Base-by-base conservation (phyloP, 92 coral and sea anemone species). In the Siderastrea radians region DNA sequence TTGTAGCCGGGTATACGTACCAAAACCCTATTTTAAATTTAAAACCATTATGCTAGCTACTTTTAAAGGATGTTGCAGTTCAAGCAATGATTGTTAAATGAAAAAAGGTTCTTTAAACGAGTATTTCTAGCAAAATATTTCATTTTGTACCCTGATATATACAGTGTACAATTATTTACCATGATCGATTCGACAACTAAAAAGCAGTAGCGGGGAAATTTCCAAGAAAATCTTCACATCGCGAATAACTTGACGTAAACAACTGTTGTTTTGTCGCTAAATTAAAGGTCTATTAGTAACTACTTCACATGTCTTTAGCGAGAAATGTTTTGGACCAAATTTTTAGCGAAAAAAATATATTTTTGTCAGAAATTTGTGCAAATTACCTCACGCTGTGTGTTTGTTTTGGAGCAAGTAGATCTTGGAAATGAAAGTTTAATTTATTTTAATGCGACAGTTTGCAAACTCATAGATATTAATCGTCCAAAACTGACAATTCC, bases 301-400 rank as follows among this genome's bases (percentile, higher is more conserved):
- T 6, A 15, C 66, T 12, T 61, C 3, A 12, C 54, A 10, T 46
- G 55, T 13, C 2, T 16, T 8, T 10, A 26, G 3, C 14, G 13
- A 53, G 46, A 52, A 51, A 19, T 19, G 10, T 52, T 73, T 19
- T 47, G 8, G 4, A 44, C 55, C 26, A 13, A 45, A 14, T 57
- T 14, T 5, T 14, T 38, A 14, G 1, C 12, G 11, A 5, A 75
- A 55, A 55, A 55, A 14, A 55, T 55, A 55, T 55, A 55, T 55
- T 76, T 58, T 76, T 62, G n/a, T 0, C 43, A n/a, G 8, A 38
- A 5, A 5, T 58, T 43, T 13, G 66, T 14, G 52, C 13, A 43
- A 11, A 14, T 15, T 43, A 53, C 78, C 78, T 62, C 78, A 51
- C 16, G 63, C 38, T 76, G 80, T 5, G 65, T 52, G 63, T 44